These are phyloP conservation scores for Helostoma temminkii DNA, from an alignment of 2,797 vertebrate genomes.

Conservation along the genomic window DNA sequence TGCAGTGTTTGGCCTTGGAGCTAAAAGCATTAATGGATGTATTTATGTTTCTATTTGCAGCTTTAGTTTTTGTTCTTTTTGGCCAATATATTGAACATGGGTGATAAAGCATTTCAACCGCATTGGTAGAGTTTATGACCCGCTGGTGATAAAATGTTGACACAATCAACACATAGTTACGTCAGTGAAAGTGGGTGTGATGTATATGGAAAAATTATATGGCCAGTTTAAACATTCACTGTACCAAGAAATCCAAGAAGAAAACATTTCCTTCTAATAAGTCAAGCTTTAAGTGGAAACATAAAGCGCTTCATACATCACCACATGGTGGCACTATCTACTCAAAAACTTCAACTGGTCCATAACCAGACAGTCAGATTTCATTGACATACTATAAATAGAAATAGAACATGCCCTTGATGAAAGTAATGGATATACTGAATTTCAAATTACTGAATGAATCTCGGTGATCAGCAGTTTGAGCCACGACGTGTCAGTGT, in stretches of 20 bases:
- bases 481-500: background rate
- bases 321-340: conserved; percentile 46
- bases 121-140: too few relatives aligned
- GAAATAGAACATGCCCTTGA: too few relatives aligned
- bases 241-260: background rate
- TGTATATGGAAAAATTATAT: background rate
- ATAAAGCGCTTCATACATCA: too few relatives aligned
- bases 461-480: background rate
- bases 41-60: too few relatives aligned
- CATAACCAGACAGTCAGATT: background rate
- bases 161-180: too few relatives aligned
- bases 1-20: too few relatives aligned
- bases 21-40: too few relatives aligned
- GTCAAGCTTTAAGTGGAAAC: background rate
- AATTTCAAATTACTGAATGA: background rate
- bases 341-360: background rate
- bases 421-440: background rate
- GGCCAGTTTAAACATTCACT: too few relatives aligned
- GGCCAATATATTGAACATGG: too few relatives aligned
- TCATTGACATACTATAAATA: background rate
- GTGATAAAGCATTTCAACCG: too few relatives aligned
- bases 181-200: background rate
- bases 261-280: background rate
- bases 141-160: too few relatives aligned
- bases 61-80: too few relatives aligned